phyloP scores from a whole-genome alignment of 1,140 invertebrate species.

The Trichogramma pretiosum region DNA sequence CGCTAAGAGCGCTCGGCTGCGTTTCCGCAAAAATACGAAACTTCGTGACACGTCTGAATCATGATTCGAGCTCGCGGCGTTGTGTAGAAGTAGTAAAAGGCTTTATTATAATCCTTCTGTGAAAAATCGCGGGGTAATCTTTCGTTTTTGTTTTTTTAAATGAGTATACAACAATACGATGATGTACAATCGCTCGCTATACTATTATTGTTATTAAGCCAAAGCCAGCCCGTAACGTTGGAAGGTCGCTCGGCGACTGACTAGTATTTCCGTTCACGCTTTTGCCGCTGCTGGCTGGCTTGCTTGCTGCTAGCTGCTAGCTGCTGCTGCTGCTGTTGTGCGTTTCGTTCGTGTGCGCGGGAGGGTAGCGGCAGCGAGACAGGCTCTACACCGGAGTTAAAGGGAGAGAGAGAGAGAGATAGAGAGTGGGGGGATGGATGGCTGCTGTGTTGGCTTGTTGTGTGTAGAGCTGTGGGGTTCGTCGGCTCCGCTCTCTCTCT shows the following conservation, averaged over 20 bases:
- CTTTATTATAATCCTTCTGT: no score
- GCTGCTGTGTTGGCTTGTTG: no score
- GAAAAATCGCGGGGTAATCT: no score
- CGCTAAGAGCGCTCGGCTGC: no score
- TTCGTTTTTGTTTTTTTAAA: no score
- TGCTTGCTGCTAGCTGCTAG: background rate
- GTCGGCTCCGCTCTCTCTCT: no score
- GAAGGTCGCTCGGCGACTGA: constrained; percentile 48
- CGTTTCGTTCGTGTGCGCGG: constrained; percentile 45
- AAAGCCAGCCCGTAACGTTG: constrained; percentile 42
- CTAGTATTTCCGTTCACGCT: constrained; percentile 45
- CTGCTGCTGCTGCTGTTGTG: constrained; percentile 18
- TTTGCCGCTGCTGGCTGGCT: constrained; percentile 36
- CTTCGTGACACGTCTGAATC: no score
- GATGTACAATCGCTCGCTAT: background rate
- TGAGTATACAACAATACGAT: no score
- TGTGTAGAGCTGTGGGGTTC: no score
- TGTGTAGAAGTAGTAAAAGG: no score
- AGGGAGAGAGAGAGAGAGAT: constrained; percentile 24
- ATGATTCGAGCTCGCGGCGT: no score
- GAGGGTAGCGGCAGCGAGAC: constrained; percentile 23
- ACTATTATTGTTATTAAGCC: background rate
- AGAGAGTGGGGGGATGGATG: constrained; percentile 13
- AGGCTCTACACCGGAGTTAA: constrained; percentile 16
- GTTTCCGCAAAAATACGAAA: no score